Base-by-base conservation (phyloP, 2,797 vertebrate genomes). In the Helarctos malayanus region DNA sequence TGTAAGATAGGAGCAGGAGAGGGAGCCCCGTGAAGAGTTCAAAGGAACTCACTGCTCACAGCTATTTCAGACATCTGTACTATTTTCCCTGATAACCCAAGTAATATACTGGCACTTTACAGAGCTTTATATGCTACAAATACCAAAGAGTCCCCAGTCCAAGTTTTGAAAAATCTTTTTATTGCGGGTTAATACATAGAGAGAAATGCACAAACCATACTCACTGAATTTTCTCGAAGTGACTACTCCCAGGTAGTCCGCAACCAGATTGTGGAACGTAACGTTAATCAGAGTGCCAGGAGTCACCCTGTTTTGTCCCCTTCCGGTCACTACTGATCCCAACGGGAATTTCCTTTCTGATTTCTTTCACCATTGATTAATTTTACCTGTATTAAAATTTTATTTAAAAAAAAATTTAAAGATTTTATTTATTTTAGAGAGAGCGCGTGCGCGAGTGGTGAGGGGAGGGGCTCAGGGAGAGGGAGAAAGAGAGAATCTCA, bases 1-100 rank as follows among this genome's bases (percentile, higher is more conserved):
- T 25, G 25, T 47, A 69, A 85, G 49, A 59, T 81, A 81, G 82
- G 95, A 80, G 78, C 90, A 97, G 96, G 88, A 90, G 94, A 96
- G 63, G 47, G 49, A 83, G 23, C 61, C 61, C 78, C 32, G n/a
- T 0, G 1, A 87, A 88, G 68, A 96, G 52, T 94, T 97, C 88
- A 92, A 94, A 97, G 94, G 57, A 91, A 93, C 14, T 56, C 59
- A 32, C n/a, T 57, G 41, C 56, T 75, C 23, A 47, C 25, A 32
- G 35, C 81, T 80, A 73, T 73, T 93, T 97, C 71, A 87, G 57
- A 61, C 68, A 79, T 79, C 90, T 92, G 88, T 73, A 32, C 71
- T 91, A 25, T 73, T 94, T 71, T 94, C 41, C 79, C 82, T 92
- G 96, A 84, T 93, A 84, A 84, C 71, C 65, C 61, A 25, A 68